phyloP scores from a whole-genome alignment of 1,140 invertebrate genomes.

The Grapholita molesta region DNA sequence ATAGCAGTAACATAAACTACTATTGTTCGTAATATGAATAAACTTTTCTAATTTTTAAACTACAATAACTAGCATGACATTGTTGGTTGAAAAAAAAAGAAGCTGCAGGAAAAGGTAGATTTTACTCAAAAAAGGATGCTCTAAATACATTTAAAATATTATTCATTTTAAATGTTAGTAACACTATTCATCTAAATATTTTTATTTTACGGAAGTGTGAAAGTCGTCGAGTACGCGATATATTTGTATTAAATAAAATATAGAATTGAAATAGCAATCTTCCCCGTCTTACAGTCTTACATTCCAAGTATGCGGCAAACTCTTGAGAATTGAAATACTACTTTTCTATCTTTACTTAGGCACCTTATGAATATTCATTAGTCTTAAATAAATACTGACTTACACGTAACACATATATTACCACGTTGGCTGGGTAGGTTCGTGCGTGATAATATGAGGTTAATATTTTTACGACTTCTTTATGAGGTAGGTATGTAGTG shows the following conservation, averaged over 20 bases:
- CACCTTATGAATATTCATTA: conserved; percentile 1
- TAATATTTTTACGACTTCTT: conserved; percentile 3
- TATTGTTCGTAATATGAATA: no score
- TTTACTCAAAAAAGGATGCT: no score
- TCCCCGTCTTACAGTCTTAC: background rate
- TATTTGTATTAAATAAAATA: background rate
- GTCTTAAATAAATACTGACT: background rate
- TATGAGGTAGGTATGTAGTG: background rate
- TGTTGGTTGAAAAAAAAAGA: no score
- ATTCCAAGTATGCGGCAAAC: background rate
- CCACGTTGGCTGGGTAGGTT: background rate
- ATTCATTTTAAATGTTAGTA: no score
- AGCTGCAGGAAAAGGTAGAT: no score
- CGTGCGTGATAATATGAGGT: background rate
- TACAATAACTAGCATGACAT: no score
- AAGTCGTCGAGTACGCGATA: background rate
- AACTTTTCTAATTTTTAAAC: no score
- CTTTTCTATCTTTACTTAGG: background rate
- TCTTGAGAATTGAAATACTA: background rate
- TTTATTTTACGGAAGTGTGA: no score
- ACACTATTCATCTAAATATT: no score
- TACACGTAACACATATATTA: background rate
- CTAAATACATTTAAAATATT: no score
- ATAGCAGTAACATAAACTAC: no score
- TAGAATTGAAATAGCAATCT: background rate